These are phyloP conservation scores for Cepaea hortensis DNA, from an alignment of 2,888 invertebrate species.

Conservation along the genomic window DNA sequence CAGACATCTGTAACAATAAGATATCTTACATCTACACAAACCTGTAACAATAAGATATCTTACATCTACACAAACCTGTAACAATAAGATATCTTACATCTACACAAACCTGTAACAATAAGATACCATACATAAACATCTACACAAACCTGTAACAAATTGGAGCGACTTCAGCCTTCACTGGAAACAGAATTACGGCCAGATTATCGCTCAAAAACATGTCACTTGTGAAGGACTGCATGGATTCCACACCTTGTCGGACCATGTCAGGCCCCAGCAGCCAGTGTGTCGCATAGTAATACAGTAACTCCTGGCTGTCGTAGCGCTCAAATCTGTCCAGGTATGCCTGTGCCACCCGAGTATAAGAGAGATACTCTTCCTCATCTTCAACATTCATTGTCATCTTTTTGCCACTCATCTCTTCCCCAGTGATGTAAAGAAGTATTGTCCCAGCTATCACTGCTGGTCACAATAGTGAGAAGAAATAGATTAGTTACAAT, in stretches of 20 bases:
- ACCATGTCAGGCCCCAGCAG: slow-evolving; percentile 73
- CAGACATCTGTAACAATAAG: too few species aligned
- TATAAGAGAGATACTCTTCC: neutral
- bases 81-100: too few species aligned
- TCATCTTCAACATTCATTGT: neutral
- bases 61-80: too few species aligned
- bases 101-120: too few species aligned
- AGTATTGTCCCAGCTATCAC: too few species aligned
- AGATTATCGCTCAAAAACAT: slow-evolving; percentile 10
- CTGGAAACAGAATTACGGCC: slow-evolving; percentile 41
- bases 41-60: too few species aligned
- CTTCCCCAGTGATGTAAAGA: too few species aligned
- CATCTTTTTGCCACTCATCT: neutral
- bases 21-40: too few species aligned
- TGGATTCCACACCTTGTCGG: slow-evolving; percentile 71
- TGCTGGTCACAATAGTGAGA: too few species aligned
- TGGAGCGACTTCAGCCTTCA: slow-evolving; percentile 9
- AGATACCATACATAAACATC: neutral
- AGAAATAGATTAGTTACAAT: too few species aligned
- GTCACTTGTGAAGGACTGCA: slow-evolving; percentile 68
- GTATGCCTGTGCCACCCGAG: slow-evolving; percentile 60
- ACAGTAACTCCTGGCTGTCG: slow-evolving; percentile 73
- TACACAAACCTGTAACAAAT: slow-evolving; percentile 40
- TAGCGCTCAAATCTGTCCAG: slow-evolving; percentile 74
- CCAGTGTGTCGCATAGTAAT: slow-evolving; percentile 70